These are phyloP conservation scores for Sciurus vulgaris DNA, from an alignment of 2,797 vertebrate species.

Conservation along the genomic window DNA sequence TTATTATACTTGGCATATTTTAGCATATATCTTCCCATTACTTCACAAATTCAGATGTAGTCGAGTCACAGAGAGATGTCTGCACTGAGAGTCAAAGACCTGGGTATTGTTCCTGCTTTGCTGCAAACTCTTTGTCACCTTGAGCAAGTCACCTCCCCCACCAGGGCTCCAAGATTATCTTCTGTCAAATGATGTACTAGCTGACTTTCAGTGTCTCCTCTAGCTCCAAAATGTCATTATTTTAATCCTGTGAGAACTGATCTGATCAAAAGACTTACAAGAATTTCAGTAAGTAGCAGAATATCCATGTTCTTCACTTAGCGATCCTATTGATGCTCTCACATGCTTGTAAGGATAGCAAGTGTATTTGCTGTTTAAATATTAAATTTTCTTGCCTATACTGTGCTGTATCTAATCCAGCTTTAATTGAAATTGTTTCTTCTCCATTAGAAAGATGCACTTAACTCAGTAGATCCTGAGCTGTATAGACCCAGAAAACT, in stretches of 20 bases:
- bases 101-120: neutral
- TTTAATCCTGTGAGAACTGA: neutral
- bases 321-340: neutral
- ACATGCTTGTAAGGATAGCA: neutral
- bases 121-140: neutral
- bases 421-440: slow-evolving; percentile 68
- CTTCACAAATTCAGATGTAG: neutral
- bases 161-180: neutral
- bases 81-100: neutral
- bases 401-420: slow-evolving; percentile 44
- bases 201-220: neutral
- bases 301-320: neutral
- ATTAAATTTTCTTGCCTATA: slow-evolving; percentile 23
- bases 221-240: neutral
- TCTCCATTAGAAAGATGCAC: slow-evolving; percentile 31
- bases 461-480: slow-evolving; percentile 78
- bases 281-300: neutral
- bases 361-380: slow-evolving; percentile 56
- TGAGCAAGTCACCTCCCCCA: neutral
- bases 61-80: neutral
- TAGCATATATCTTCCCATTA: too few relatives aligned
- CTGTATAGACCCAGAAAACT: slow-evolving; percentile 62
- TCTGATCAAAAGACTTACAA: neutral
- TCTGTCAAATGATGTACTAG: neutral
- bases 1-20: neutral